phyloP scores from a whole-genome alignment of 2,113 vertebrate genomes.

The Caranx melampygus region DNA sequence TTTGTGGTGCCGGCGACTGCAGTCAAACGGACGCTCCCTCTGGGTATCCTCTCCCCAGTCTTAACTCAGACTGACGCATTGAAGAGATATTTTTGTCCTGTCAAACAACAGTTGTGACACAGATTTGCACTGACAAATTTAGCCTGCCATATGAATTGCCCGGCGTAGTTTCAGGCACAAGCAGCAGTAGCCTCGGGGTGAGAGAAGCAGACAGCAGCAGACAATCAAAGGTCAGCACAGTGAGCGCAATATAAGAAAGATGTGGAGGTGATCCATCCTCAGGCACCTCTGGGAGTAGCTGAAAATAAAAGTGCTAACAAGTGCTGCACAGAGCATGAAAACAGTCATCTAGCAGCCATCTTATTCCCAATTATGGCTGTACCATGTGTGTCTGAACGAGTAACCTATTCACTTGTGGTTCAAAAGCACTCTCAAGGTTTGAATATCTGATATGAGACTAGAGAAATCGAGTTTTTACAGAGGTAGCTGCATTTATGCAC shows the following conservation, averaged over 20 bases:
- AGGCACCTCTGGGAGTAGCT: not conserved
- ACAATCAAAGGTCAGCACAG: conserved; percentile 8
- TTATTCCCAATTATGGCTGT: not conserved
- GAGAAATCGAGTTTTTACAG: not conserved
- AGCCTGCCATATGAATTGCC: not conserved
- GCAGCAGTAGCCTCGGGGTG: not conserved
- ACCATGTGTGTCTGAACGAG: too few species aligned
- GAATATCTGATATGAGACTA: not conserved
- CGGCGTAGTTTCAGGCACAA: not conserved
- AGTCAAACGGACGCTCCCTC: conserved; percentile 1
- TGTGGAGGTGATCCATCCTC: not conserved
- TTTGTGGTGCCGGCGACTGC: conserved; percentile 9
- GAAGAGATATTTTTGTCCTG: conserved; percentile 12
- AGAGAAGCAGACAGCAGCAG: not conserved
- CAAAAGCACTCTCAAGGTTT: not conserved
- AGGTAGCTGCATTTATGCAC: not conserved
- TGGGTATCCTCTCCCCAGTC: not conserved
- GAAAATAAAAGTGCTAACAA: conserved; percentile 12
- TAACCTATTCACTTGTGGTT: not conserved
- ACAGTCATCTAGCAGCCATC: not conserved
- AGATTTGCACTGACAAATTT: not conserved
- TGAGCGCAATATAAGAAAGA: not conserved
- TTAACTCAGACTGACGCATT: not conserved
- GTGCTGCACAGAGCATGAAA: conserved; percentile 1
- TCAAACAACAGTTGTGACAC: not conserved